These are phyloP conservation scores for Tenualosa ilisha DNA, from an alignment of 2,797 vertebrate species.

Conservation along the genomic window DNA sequence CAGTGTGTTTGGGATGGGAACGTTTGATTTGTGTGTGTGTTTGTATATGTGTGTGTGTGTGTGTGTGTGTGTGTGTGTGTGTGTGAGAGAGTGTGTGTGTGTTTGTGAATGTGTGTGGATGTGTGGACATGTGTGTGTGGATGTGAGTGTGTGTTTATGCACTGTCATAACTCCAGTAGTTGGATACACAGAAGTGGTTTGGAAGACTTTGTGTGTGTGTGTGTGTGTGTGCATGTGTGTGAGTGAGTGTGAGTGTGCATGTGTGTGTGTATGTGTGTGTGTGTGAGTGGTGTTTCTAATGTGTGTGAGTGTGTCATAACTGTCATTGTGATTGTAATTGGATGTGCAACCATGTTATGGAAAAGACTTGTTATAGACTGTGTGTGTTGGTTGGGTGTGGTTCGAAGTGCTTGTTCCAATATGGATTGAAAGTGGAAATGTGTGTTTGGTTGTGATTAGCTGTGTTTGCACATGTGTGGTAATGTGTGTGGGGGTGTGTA, in stretches of 20 bases:
- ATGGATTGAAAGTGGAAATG: not conserved
- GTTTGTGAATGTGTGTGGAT: not conserved
- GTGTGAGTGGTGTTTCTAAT: slow-evolving; percentile 23
- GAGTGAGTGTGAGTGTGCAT: not conserved
- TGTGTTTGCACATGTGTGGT: slow-evolving; percentile 20
- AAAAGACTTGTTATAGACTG: slow-evolving; percentile 7
- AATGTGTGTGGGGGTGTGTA: slow-evolving; percentile 31
- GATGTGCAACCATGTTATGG: slow-evolving; percentile 4
- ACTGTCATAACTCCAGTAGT: not conserved
- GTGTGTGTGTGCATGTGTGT: not conserved
- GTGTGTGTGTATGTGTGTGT: not conserved
- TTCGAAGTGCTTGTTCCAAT: slow-evolving; percentile 5
- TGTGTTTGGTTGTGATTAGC: slow-evolving; percentile 32
- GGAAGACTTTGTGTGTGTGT: not conserved
- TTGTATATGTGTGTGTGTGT: not conserved
- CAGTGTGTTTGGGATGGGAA: slow-evolving; percentile 24
- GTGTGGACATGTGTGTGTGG: not conserved
- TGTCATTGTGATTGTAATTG: not conserved
- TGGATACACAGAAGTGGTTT: slow-evolving; percentile 3
- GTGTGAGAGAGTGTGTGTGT: slow-evolving; percentile 9
- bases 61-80: not conserved
- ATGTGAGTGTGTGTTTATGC: not conserved
- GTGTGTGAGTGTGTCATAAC: not conserved
- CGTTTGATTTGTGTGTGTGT: not conserved
- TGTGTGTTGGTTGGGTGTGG: slow-evolving; percentile 15